These are phyloP conservation scores for Mormoops blainvillei DNA, from an alignment of 2,113 vertebrate species.

Conservation along the genomic window DNA sequence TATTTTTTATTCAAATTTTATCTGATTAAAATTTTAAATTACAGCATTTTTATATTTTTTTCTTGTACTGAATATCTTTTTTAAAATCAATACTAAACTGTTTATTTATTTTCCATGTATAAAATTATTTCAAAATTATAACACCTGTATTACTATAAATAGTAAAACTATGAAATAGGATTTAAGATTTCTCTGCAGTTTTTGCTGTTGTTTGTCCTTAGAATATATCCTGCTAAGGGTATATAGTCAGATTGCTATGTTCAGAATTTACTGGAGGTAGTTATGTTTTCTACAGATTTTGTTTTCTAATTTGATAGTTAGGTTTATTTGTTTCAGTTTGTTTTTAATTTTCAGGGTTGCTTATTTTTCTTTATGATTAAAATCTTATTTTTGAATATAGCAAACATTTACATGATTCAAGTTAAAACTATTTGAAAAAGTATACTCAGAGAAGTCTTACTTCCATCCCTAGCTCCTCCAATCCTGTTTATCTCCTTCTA, in stretches of 20 bases:
- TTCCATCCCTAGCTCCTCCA: not conserved
- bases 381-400: not conserved
- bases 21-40: not conserved
- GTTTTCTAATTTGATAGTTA: not conserved
- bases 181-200: not conserved
- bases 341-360: not conserved
- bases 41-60: not conserved
- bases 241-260: not conserved
- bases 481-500: not conserved
- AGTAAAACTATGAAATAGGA: not conserved
- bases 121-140: not conserved
- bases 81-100: not conserved
- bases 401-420: not conserved
- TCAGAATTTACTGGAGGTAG: not conserved
- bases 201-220: not conserved
- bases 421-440: not conserved
- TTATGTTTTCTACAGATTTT: not conserved
- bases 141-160: not conserved
- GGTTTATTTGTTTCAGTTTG: not conserved
- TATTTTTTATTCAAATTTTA: not conserved
- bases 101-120: not conserved
- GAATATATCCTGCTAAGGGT: not conserved
- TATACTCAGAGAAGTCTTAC: not conserved
- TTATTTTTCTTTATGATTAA: slow-evolving; percentile 1
- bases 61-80: not conserved